phyloP scores from a whole-genome alignment of 1,140 invertebrate species.

The Nilaparvata lugens region DNA sequence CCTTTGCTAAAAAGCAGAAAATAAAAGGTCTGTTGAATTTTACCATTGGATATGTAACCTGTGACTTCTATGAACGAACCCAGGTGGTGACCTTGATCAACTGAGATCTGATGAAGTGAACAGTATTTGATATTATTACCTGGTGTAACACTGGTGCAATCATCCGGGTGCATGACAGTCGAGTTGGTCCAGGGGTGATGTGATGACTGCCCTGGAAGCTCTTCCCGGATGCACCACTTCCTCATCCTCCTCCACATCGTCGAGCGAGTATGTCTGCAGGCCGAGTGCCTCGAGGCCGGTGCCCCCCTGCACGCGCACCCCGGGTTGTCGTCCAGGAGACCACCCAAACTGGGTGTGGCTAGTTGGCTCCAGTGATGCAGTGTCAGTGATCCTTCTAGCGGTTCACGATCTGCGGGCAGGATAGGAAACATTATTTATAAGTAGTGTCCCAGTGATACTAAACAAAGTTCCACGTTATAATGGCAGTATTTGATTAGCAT shows the following conservation, averaged over 20 bases:
- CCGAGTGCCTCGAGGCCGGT: slow-evolving; percentile 67
- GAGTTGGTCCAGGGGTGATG: slow-evolving; percentile 81
- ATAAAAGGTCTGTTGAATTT: too few species aligned
- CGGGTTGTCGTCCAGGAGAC: slow-evolving; percentile 79
- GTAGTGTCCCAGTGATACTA: too few species aligned
- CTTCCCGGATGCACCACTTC: slow-evolving; percentile 65
- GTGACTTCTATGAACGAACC: too few species aligned
- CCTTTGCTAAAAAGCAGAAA: too few species aligned
- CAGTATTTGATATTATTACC: too few species aligned
- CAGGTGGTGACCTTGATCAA: too few species aligned
- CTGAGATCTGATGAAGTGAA: too few species aligned
- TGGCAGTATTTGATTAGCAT: too few species aligned
- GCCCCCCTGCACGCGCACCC: slow-evolving; percentile 79
- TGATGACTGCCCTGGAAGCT: slow-evolving; percentile 65
- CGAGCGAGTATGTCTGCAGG: slow-evolving; percentile 64
- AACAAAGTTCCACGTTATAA: too few species aligned
- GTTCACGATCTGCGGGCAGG: slow-evolving; percentile 82
- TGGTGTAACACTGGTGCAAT: slow-evolving; percentile 57
- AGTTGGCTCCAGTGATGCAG: slow-evolving; percentile 89
- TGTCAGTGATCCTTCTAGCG: slow-evolving; percentile 87
- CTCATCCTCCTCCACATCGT: slow-evolving; percentile 84
- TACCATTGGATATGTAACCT: too few species aligned
- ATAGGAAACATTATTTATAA: too few species aligned
- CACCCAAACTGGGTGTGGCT: slow-evolving; percentile 84
- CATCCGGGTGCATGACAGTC: slow-evolving; percentile 79